Conservation (phyloP, 2,113 vertebrate species). For the Pluvialis apricaria region DNA sequence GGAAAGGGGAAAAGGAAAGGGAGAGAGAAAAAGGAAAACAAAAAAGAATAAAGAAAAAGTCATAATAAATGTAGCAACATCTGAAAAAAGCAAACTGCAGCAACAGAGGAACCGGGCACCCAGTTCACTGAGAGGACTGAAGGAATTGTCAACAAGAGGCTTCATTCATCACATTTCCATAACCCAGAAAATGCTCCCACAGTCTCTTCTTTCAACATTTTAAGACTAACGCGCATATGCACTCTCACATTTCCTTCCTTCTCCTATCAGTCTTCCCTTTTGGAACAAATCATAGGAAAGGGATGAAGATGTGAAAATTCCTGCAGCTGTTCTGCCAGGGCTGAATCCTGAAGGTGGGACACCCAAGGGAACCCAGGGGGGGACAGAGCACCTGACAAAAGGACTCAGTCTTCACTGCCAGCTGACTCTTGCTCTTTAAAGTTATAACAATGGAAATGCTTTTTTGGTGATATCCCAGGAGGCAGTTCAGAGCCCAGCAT, state of each 20-base stretch:
- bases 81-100: background rate
- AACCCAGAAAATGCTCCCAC: background rate
- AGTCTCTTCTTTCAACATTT: background rate
- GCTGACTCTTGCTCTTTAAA: background rate
- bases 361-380: background rate
- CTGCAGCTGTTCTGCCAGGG: background rate
- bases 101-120: background rate
- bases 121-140: background rate
- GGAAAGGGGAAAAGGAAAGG: background rate
- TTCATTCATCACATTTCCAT: conserved; percentile 8
- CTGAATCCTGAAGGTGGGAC: background rate
- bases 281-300: background rate
- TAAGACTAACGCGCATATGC: background rate
- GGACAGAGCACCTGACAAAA: background rate
- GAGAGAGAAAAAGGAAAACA: background rate
- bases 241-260: background rate
- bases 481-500: background rate
- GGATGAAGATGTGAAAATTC: background rate
- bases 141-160: background rate
- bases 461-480: background rate
- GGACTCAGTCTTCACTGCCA: background rate
- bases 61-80: background rate
- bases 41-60: background rate
- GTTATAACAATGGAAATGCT: background rate
- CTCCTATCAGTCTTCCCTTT: background rate